Evolutionary conservation across 2,797 vertebrate genomes (phyloP).

Genomic region (Amazona finschi): DNA sequence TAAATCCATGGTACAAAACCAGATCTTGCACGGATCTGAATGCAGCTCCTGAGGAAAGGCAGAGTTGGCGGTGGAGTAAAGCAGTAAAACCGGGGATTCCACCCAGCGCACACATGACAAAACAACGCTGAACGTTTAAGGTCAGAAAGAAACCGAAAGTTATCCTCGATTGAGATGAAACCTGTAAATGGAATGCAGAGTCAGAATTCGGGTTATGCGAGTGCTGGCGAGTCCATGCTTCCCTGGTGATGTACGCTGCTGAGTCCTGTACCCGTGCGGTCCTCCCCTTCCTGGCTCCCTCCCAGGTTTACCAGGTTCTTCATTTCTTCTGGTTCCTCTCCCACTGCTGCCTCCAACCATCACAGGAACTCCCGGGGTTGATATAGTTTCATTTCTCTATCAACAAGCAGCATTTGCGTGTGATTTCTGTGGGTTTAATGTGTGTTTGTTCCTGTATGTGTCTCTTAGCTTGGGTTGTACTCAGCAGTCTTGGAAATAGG

Average conservation of each 20-base stretch:
- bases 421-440: slow-evolving; percentile 32
- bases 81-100: not conserved
- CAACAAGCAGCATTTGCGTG: not conserved
- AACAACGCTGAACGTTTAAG: not conserved
- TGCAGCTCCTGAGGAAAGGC: not conserved
- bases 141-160: not conserved
- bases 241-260: not conserved
- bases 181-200: not conserved
- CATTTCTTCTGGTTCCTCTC: not conserved
- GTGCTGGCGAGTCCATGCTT: not conserved
- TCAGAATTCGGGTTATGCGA: not conserved
- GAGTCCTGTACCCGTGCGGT: not conserved
- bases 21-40: not conserved
- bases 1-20: not conserved
- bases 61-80: not conserved
- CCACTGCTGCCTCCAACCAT: not conserved
- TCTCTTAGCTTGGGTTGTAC: slow-evolving; percentile 8
- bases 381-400: not conserved
- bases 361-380: not conserved
- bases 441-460: not conserved
- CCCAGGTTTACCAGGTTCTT: not conserved
- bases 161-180: not conserved
- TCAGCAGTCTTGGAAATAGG: not conserved
- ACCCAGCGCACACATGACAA: not conserved
- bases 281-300: not conserved